A percentile compares a stretch with the other conserved stretches of the same genome.
Conservation (phyloP, 2,888 invertebrate species). For the Criorhina ranunculi region DNA sequence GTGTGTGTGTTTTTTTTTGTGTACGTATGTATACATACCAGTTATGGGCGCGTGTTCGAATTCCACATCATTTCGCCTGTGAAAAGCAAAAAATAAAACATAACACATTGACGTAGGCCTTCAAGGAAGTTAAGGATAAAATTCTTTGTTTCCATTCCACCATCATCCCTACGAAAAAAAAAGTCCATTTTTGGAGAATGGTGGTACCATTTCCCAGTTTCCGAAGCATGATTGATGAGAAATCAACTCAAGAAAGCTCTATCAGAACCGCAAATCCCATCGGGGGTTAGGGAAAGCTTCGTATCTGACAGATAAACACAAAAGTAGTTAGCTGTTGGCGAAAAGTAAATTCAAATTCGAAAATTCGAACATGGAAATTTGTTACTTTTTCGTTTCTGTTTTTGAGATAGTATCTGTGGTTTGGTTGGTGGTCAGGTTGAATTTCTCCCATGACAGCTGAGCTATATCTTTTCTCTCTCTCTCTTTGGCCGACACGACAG, state of each 20-base stretch:
- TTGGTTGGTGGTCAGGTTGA: neutral
- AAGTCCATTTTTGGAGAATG: neutral
- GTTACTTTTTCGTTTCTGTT: neutral
- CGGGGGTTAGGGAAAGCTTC: constrained; percentile 41
- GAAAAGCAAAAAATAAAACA: neutral
- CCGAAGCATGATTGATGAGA: constrained; percentile 41
- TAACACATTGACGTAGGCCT: constrained; percentile 9
- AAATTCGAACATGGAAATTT: constrained; percentile 62
- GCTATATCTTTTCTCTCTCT: neutral
- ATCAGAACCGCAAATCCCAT: constrained; percentile 3
- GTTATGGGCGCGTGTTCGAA: constrained; percentile 49
- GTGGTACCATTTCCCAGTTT: constrained; percentile 10
- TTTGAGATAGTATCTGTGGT: neutral
- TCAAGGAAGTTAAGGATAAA: neutral
- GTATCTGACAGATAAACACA: constrained; percentile 68
- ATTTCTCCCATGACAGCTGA: constrained; percentile 36
- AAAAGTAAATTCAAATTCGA: constrained; percentile 58
- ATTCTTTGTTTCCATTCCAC: constrained; percentile 29
- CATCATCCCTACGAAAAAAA: neutral
- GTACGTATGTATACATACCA: constrained; percentile 16
- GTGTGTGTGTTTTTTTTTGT: constrained; percentile 21
- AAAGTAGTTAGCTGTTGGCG: constrained; percentile 16
- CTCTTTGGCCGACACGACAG: neutral
- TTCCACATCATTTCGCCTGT: constrained; percentile 52
- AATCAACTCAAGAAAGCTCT: constrained; percentile 54